Base-by-base conservation (phyloP, 1,140 invertebrate genomes). In the Asobara japonica region DNA sequence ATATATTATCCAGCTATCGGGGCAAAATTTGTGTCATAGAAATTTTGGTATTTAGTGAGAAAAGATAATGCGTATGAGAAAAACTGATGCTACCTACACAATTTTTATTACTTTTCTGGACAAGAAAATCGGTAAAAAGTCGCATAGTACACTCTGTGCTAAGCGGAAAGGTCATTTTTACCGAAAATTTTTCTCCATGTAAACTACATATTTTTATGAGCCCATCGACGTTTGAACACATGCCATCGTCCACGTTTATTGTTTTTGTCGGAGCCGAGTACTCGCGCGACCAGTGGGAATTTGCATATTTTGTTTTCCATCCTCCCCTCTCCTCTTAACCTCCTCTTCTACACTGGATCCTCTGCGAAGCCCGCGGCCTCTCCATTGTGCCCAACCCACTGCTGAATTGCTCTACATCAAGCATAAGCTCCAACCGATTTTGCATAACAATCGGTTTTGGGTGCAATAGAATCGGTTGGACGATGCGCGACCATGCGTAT, bases 211-310 rank as follows among this genome's bases (percentile, higher is more conserved):
- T 82, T 85, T 85, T 79, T 82, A 83, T 79, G 77, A 77, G 82
- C 83, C 78, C 74, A 80, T 84, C 80, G 81, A 80, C 79, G 82
- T 82, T 81, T 83, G 82, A 84, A 84, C 82, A 84, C 83, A 82
- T 82, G 82, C 81, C 82, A 83, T 78, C 78, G 78, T 70, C 80
- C 80, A 76, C 79, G 81, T 83, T 84, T 83, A 85, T 84, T 85
- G 83, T 84, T 84, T 85, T 84, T 83, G 79, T 79, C 79, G 75
- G 60, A n/a, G n/a, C n/a, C 3, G 18, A 62, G 60, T 30, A 29
- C 29, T 16, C 60, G 29, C 30, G 11, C 13, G 18, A 27, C 25
- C 2, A 10, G 7, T 62, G n/a, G 25, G 29, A 62, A 62, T 62
- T 62, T 62, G 60, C 60, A 62, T 62, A 62, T 62, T 62, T 62